phyloP scores from a whole-genome alignment of 2,888 invertebrate species.

The Pristionchus fissidentatus region DNA sequence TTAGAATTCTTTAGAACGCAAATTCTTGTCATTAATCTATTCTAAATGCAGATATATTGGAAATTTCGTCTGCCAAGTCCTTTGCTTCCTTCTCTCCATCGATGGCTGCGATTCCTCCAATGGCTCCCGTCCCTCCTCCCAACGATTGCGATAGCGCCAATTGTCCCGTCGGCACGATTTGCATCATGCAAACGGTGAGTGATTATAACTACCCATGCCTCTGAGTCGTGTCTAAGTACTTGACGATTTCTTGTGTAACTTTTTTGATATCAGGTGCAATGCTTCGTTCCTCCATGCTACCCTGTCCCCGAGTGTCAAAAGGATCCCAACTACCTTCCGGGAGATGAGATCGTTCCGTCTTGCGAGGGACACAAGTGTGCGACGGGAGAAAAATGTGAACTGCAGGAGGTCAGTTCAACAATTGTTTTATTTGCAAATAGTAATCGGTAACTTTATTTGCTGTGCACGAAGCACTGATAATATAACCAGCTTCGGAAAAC shows the following conservation, averaged over 20 bases:
- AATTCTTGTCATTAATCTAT: no score
- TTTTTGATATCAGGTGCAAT: background rate
- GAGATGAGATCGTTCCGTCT: conserved; percentile 31
- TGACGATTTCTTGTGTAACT: background rate
- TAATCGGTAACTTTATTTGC: no score
- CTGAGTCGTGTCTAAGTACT: background rate
- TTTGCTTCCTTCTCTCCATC: background rate
- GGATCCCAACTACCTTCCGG: background rate
- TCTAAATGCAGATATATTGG: no score
- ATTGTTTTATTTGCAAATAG: background rate
- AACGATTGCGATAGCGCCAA: background rate
- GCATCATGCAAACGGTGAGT: background rate
- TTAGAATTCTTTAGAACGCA: no score
- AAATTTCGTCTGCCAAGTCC: background rate
- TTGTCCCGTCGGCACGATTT: conserved; percentile 3
- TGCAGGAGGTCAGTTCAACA: background rate
- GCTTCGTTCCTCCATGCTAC: background rate
- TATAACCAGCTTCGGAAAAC: no score
- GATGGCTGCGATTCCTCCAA: background rate
- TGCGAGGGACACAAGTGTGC: background rate
- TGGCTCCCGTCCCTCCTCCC: background rate
- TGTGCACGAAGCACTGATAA: no score
- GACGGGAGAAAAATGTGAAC: background rate
- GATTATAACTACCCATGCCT: background rate
- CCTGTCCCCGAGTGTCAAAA: background rate